Conservation (phyloP, 1,140 invertebrate genomes). For the Brevipalpus yothersi region DNA sequence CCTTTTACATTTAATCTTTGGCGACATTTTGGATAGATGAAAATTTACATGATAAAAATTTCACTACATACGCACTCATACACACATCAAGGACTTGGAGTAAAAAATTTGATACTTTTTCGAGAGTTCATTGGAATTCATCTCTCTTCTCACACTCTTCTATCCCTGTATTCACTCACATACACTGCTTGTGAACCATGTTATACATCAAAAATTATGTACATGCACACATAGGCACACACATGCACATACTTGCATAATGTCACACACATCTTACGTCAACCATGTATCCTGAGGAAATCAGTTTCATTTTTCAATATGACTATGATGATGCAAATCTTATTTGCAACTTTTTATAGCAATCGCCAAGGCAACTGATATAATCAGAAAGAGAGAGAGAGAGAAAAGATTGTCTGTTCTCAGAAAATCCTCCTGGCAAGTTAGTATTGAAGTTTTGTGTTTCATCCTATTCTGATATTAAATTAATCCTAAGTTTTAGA, state of each 20-base stretch:
- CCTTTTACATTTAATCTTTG: too few species aligned
- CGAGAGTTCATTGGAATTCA: not conserved
- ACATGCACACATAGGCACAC: not conserved
- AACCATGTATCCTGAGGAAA: not conserved
- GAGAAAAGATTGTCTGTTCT: not conserved
- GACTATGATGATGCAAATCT: not conserved
- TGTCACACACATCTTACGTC: not conserved
- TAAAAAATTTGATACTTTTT: too few species aligned
- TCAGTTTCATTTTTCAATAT: not conserved
- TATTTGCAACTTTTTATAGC: not conserved
- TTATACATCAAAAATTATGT: not conserved
- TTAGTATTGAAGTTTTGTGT: too few species aligned
- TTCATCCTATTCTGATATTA: too few species aligned
- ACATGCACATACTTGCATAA: not conserved
- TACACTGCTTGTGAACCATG: not conserved
- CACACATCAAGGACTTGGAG: too few species aligned
- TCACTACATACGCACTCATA: too few species aligned
- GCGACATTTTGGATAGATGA: too few species aligned
- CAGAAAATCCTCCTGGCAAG: too few species aligned
- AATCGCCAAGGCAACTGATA: not conserved
- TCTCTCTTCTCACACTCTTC: not conserved
- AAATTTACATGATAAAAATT: too few species aligned
- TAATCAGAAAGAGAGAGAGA: not conserved
- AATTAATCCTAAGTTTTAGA: too few species aligned
- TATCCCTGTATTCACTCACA: not conserved